Evolutionary conservation across 2,888 invertebrate species (phyloP).

Genomic region (Plebejus argus): DNA sequence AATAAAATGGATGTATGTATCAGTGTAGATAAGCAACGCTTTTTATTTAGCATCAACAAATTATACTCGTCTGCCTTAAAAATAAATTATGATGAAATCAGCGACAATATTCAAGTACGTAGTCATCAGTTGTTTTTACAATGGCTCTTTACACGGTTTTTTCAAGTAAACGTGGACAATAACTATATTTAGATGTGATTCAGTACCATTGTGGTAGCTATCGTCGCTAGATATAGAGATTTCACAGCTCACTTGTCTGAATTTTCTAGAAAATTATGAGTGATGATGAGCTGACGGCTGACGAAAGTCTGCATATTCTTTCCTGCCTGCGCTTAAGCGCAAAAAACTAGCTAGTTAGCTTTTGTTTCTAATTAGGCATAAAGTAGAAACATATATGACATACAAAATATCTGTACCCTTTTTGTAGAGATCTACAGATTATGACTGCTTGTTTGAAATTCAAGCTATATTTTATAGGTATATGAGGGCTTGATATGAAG

Average conservation of each 20-base stretch:
- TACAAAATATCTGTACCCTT: too few relatives aligned
- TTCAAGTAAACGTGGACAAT: conserved; percentile 17
- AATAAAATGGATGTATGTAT: too few relatives aligned
- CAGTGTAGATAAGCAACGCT: too few relatives aligned
- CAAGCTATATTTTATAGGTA: too few relatives aligned
- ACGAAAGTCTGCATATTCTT: not conserved
- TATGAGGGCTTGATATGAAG: too few relatives aligned
- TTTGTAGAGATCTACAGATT: too few relatives aligned
- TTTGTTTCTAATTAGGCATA: too few relatives aligned
- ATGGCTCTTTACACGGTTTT: not conserved
- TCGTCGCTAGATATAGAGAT: not conserved
- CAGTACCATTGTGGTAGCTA: conserved; percentile 34
- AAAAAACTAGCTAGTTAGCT: too few relatives aligned
- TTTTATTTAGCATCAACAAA: too few relatives aligned
- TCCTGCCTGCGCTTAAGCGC: not conserved
- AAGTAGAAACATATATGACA: too few relatives aligned
- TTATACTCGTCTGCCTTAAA: too few relatives aligned
- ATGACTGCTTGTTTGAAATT: too few relatives aligned
- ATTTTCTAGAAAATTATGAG: conserved; percentile 4
- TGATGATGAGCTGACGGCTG: not conserved
- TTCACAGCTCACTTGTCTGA: not conserved
- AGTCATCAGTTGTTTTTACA: conserved; percentile 12
- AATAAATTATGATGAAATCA: not conserved
- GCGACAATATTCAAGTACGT: conserved; percentile 4
- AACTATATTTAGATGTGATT: conserved; percentile 41